Evolutionary conservation across 2,797 vertebrate species (phyloP).

Genomic region (Myotis pilosus): DNA sequence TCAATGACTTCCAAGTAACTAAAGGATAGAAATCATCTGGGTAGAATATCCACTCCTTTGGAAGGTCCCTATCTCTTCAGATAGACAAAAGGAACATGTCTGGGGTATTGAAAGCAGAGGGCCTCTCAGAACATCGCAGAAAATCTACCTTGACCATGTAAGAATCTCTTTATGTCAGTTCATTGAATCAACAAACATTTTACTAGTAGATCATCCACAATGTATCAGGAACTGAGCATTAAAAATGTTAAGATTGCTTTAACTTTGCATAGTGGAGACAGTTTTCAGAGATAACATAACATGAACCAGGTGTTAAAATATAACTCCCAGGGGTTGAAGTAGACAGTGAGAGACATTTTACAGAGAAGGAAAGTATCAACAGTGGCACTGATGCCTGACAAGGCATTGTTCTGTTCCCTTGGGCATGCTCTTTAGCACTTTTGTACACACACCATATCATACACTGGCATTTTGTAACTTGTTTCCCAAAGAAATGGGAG

Average conservation of each 20-base stretch:
- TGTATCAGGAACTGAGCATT: neutral
- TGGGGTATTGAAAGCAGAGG: neutral
- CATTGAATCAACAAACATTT: constrained; percentile 16
- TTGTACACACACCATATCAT: neutral
- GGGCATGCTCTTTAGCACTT: neutral
- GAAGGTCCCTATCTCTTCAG: neutral
- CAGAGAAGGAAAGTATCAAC: neutral
- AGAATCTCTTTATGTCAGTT: constrained; percentile 17
- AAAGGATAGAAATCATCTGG: neutral
- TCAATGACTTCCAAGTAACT: constrained; percentile 38
- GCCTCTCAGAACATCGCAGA: neutral
- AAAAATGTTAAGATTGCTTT: neutral
- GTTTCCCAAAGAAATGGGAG: neutral
- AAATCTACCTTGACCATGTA: neutral
- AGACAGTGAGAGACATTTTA: neutral
- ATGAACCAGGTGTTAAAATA: constrained; percentile 6
- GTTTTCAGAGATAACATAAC: neutral
- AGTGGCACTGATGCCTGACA: neutral
- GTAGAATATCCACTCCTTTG: neutral
- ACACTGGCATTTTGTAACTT: neutral
- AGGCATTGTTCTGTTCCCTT: neutral
- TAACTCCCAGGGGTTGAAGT: neutral
- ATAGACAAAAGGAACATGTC: neutral
- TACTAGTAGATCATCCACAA: neutral
- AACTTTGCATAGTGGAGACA: neutral